Evolutionary conservation across 2,888 invertebrate species (phyloP).

Genomic region (Drosophila birchii): DNA sequence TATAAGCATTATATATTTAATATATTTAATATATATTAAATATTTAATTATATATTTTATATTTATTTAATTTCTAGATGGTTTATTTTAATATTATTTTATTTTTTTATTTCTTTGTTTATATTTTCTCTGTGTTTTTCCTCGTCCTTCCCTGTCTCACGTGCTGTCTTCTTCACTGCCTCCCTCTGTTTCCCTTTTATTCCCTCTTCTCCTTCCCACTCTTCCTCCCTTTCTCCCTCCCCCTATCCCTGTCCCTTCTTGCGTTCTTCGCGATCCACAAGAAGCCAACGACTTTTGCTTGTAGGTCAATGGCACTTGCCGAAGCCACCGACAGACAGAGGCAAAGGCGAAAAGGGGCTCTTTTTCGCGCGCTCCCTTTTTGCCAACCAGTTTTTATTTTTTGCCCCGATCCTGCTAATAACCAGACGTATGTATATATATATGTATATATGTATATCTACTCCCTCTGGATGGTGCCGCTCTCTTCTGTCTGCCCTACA

Average conservation of each 20-base stretch:
- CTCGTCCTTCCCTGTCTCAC: constrained; percentile 10
- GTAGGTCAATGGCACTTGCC: constrained; percentile 73
- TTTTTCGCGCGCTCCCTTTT: constrained; percentile 16
- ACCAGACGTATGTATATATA: constrained; percentile 23
- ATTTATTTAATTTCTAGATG: not conserved
- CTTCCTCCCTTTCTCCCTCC: not conserved
- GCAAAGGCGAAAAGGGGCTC: constrained; percentile 6
- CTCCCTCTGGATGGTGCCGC: constrained; percentile 7
- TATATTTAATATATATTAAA: no score
- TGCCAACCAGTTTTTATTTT: constrained; percentile 38
- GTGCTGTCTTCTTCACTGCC: not conserved
- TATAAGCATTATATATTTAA: no score
- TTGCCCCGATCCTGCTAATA: constrained; percentile 44
- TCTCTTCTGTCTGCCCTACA: constrained; percentile 42
- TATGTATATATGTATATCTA: not conserved
- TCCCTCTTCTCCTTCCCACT: not conserved
- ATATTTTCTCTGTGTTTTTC: constrained; percentile 3
- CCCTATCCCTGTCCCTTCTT: not conserved
- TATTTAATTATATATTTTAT: not conserved
- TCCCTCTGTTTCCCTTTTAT: not conserved
- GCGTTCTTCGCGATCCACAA: constrained; percentile 40
- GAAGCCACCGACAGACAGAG: constrained; percentile 4
- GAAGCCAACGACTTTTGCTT: constrained; percentile 73
- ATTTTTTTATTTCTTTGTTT: no score
- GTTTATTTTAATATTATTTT: not conserved